These are phyloP conservation scores for Siderastrea siderea DNA, from an alignment of 92 coral and sea anemone genomes.

Conservation along the genomic window DNA sequence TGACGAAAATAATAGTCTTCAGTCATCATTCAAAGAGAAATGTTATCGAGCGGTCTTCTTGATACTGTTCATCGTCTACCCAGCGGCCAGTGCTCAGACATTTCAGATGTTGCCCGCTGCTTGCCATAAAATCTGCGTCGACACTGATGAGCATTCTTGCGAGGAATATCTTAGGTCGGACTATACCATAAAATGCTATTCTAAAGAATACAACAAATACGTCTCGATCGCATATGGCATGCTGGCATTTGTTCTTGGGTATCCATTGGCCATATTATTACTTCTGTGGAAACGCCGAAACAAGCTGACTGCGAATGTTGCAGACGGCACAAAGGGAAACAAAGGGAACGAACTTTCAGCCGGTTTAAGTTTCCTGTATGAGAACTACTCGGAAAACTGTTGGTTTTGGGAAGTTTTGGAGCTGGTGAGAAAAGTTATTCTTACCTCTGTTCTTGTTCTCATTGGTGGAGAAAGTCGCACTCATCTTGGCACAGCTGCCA, in stretches of 20 bases:
- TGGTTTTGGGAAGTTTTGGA: constrained; percentile 81
- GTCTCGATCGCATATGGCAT: too few species aligned
- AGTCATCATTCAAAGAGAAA: background rate
- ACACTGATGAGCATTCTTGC: too few species aligned
- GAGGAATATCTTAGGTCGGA: too few species aligned
- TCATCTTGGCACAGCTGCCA: constrained; percentile 56
- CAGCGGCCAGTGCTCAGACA: background rate
- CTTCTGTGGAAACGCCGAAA: too few species aligned
- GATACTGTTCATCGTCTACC: background rate
- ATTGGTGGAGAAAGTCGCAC: constrained; percentile 67
- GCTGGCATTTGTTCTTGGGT: too few species aligned
- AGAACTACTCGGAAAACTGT: constrained; percentile 59
- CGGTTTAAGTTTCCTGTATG: constrained; percentile 73
- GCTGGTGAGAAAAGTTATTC: constrained; percentile 46
- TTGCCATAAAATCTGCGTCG: background rate
- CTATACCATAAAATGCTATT: too few species aligned
- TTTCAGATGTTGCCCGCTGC: constrained; percentile 3
- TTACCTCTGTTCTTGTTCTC: constrained; percentile 46
- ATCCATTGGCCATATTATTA: too few species aligned
- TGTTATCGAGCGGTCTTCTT: constrained; percentile 1
- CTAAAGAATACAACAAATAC: too few species aligned
- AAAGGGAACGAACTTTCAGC: constrained; percentile 34
- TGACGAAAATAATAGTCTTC: too few species aligned
- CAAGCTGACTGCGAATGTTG: background rate
- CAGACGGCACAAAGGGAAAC: constrained; percentile 8